Conservation (phyloP, 2,797 vertebrate species). For the Tragopan temminckii region DNA sequence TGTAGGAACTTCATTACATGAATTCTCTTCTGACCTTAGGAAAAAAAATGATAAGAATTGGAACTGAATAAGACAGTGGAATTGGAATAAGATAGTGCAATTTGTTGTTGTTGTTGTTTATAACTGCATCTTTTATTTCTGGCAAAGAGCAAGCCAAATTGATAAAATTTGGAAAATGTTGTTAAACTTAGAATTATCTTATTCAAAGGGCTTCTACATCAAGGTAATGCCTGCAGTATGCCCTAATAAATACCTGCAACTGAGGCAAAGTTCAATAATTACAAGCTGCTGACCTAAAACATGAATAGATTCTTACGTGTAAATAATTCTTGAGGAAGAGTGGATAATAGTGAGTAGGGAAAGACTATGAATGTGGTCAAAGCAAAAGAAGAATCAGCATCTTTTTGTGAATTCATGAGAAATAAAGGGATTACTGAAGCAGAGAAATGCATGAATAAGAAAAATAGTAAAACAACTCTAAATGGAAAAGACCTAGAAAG, state of each 20-base stretch:
- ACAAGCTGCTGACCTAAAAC: neutral
- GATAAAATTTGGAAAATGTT: neutral
- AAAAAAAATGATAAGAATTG: neutral
- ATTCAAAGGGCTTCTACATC: neutral
- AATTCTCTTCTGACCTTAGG: neutral
- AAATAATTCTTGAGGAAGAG: neutral
- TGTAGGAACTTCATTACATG: neutral
- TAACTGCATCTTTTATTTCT: neutral
- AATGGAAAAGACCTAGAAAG: neutral
- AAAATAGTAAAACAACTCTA: neutral
- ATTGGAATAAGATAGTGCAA: neutral
- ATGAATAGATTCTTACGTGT: neutral
- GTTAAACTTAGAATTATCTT: neutral
- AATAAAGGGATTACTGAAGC: neutral
- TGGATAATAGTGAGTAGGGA: neutral
- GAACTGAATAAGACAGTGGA: too few relatives aligned
- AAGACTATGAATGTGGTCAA: neutral
- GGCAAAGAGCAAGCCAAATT: neutral
- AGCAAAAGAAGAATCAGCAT: neutral
- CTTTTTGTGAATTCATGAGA: neutral
- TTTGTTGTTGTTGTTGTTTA: neutral
- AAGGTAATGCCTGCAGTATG: accelerated
- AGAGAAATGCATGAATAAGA: neutral
- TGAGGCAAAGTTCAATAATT: neutral
- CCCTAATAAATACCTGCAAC: neutral